Evolutionary conservation across 2,888 invertebrate genomes (phyloP), one percentile per base, ranked within the genome.

Genomic region (Tupiocoris notatus): DNA sequence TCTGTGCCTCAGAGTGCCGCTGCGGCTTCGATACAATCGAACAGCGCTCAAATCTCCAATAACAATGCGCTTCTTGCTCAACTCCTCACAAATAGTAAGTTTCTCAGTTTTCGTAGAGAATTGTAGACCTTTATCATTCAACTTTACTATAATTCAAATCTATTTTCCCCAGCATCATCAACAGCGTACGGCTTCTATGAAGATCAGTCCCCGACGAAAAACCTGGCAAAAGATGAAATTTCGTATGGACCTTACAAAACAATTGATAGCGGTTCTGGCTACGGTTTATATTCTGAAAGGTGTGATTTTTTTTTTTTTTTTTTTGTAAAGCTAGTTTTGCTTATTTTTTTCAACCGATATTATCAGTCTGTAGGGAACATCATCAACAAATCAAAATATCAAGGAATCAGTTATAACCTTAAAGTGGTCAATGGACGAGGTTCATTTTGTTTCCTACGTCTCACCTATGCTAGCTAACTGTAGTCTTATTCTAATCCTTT

Each of bases 11-110:
- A 21, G 59, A 70, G 24, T 59, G 70, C 70, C 59, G 3, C 70
- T 61, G 24, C 70, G 70, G 3, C 70, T 61, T 20, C 70, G 70
- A 70, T 70, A 1, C 59, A 70, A 18, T 39, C 70, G 70, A 70
- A 57, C 24, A 59, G 70, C 70, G 23, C 57, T 57, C 67, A 67
- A 67, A 59, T 70, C 16, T 58, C 57, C 23, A 57, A 57, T 6
- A 75, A 25, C 67, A 75, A 75, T 85, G 91, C 93, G 74, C 88
- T 92, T 83, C 87, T 95, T 78, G 94, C 94, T 64, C 94, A 94
- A 83, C 88, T 95, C 79, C 89, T 95, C 80, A 92, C 91, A 67
- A 88, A 86, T 83, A 90, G 91, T 91, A 83, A 86, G 88, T 86
- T 73, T 78, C 1, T 17, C n/a, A n/a, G n/a, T n/a, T 20, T 59